Evolutionary conservation across 2,797 vertebrate genomes (phyloP), one percentile per base, ranked within the genome.

Genomic region (Distichodus sexfasciatus): DNA sequence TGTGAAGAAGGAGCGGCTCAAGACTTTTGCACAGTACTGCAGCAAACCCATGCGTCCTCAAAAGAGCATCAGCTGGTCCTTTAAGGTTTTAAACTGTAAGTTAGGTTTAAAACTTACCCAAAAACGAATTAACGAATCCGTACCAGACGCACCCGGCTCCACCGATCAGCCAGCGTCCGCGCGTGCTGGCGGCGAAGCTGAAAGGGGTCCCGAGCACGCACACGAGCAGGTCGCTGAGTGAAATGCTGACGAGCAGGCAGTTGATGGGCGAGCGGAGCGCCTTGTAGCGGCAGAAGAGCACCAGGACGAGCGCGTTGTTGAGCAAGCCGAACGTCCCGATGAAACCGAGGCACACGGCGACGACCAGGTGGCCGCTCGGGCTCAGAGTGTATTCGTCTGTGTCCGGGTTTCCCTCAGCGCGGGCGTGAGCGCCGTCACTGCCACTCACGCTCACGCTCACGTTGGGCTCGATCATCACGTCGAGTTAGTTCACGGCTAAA

Each of bases 161-260:
- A 15, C 93, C 92, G 68, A 93, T 89, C 71, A 94, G 88, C 92
- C 93, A 93, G 1, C 82, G 88, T 44, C 92, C 90, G 74, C 89
- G 91, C 10, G 85, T 87, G 82, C 91, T 93, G 69, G 92, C 90
- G 1, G 91, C 91, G 75, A 94, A 94, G 86, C 93, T 93, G 88
- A 94, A 92, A 41, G 91, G 92, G 35, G 92, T 93, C 1, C 91
- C 93, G 62, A 92, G 63, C 68, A 89, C 69, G 78, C 90, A 86
- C 72, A 93, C 91, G 80, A 93, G 85, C 79, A 93, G 79, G 81
- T 94, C 93, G 67, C 91, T 93, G 1, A 82, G 55, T 0, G 90
- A 89, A 76, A 94, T 93, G 85, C 90, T 94, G 76, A 90, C 86
- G 64, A 94, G 86, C 66, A 93, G 81, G 38, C 86, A 85, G 87